Evolutionary conservation across 2,888 invertebrate species (phyloP), one percentile per base, ranked within the genome.

Genomic region (Diloba caeruleocephala): DNA sequence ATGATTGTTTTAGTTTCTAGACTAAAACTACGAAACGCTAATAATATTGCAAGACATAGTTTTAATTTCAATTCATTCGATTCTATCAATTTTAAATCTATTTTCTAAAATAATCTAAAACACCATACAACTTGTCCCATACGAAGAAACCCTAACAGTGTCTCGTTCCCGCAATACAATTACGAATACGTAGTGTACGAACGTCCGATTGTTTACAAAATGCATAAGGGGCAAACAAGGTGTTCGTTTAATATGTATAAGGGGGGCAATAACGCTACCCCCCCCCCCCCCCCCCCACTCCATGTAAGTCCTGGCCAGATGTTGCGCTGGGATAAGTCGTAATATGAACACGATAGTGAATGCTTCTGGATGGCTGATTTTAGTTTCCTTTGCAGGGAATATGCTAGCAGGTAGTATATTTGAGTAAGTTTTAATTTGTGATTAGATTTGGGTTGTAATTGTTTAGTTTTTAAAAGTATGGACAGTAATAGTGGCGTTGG

Each of bases 171-270:
- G 36, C 43, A 57, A 54, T 34, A 67, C 62, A 48, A 59, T 71
- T 69, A 60, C 53, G 53, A 38, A 67, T 51, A 56, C 41, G 44
- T 54, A 62, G 45, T 39, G 53, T 49, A 63, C 50, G 49, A 45
- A 37, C 48, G 36, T 57, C 61, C 62, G 21, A 5, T 74, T 68
- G 71, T 76, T 76, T 81, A 76, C 74, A 81, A 83, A 80, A 83
- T 81, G 81, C 79, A 81, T 77, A 76, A 79, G 74, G 64, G 72
- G 65, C 61, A 65, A 75, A 73, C 70, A 75, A 74, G 74, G 73
- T 61, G 70, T 65, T 69, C 65, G 64, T 74, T 79, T 74, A 79
- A 81, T 81, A 83, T 83, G 74, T 79, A 83, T 78, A 73, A 77
- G 76, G 59, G 60, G 63, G 71, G 74, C 62, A 71, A 78, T 71